Evolutionary conservation across 1,140 invertebrate genomes (phyloP).

Genomic region (Helicoverpa zea): DNA sequence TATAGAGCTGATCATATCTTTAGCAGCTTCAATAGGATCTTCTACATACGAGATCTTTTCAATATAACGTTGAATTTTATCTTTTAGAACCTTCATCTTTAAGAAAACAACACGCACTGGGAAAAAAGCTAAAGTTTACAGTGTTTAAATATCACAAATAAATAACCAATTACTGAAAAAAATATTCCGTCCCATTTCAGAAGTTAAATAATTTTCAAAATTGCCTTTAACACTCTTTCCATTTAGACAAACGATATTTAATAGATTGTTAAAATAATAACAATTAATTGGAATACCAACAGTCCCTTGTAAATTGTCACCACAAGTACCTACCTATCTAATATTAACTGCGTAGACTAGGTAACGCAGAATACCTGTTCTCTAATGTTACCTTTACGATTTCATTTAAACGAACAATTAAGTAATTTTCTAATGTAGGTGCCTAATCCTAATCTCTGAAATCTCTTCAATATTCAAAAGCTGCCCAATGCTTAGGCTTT

Average conservation of each 20-base stretch:
- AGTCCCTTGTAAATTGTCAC: background rate
- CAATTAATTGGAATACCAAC: background rate
- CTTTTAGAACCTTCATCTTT: slow-evolving; percentile 12
- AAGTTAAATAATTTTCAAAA: background rate
- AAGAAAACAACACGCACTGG: background rate
- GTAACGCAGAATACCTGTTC: background rate
- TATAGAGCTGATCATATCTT: slow-evolving; percentile 53
- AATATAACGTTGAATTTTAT: slow-evolving; percentile 2
- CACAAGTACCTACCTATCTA: background rate
- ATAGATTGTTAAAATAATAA: slow-evolving; percentile 1
- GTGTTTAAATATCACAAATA: background rate
- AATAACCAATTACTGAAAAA: slow-evolving; percentile 14
- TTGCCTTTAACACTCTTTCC: background rate
- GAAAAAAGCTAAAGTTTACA: background rate
- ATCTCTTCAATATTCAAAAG: too few relatives aligned
- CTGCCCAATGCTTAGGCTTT: too few relatives aligned
- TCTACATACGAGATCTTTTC: background rate
- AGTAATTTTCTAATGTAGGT: too few relatives aligned
- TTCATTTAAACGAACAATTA: too few relatives aligned
- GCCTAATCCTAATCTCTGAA: too few relatives aligned
- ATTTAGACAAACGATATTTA: background rate
- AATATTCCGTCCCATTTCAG: background rate
- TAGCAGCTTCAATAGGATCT: slow-evolving; percentile 53
- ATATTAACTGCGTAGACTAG: background rate
- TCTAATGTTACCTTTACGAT: too few relatives aligned